Conservation (phyloP, 2,113 vertebrate genomes). For the Pluvialis apricaria region DNA sequence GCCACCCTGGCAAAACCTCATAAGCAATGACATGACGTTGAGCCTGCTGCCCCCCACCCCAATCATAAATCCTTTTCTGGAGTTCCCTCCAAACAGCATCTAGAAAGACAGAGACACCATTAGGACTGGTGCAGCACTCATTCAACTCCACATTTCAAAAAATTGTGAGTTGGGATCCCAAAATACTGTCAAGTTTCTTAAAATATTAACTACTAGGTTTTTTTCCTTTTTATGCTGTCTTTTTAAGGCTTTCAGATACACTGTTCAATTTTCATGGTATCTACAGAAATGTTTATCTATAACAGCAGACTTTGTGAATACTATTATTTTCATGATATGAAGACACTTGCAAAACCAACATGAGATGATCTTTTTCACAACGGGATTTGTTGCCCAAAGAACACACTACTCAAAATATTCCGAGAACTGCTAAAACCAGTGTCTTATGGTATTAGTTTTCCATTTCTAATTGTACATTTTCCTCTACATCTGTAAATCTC, state of each 20-base stretch:
- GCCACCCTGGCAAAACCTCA: neutral
- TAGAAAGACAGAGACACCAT: neutral
- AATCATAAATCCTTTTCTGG: neutral
- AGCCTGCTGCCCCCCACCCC: fast-evolving
- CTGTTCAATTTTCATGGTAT: neutral
- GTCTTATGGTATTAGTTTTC: neutral
- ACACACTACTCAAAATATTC: neutral
- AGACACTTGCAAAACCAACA: neutral
- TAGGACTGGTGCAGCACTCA: neutral
- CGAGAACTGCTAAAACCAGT: neutral
- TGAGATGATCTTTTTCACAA: neutral
- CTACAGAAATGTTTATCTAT: neutral
- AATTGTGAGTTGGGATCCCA: neutral
- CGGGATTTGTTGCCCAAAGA: neutral
- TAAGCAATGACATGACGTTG: neutral
- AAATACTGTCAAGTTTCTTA: neutral
- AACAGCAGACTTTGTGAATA: neutral
- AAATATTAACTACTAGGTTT: neutral
- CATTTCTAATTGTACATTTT: neutral
- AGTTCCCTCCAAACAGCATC: neutral
- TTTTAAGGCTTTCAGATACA: neutral
- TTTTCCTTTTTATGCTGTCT: neutral
- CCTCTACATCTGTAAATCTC: neutral
- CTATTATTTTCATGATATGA: neutral
- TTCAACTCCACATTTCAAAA: neutral